Evolutionary conservation across 53 echinoderm and acorn worm genomes (phyloP), one percentile per base, ranked within the genome.

Genomic region (Apostichopus leukothele): DNA sequence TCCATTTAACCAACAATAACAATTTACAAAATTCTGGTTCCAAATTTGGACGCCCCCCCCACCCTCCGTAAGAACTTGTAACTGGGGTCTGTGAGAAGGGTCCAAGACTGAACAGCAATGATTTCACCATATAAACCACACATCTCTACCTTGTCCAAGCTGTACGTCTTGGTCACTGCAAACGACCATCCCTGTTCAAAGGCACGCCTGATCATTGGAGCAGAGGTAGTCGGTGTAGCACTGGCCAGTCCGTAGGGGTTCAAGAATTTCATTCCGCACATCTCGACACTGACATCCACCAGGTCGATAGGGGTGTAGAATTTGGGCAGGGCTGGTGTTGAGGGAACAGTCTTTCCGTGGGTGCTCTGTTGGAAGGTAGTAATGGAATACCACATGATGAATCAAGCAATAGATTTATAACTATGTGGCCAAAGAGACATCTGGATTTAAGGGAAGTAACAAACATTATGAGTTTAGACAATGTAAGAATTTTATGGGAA

Each of bases 181-280:
- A 96, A 99, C 0, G 94, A 94, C 99, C 99, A 99, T 4, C 99
- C 99, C 61, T 91, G 91, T 59, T 96, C 76, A 75, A 99, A 99
- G 68, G 93, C 96, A 51, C 96, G 90, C 71, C 99, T 90, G 75
- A 99, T 96, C 99, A 99, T 99, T 12, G 99, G 89, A 5, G 94
- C 94, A 6, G 99, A 92, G 51, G 99, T 99, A 61, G 99, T 96
- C 55, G 99, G 96, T 5, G 99, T 94, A 79, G 99, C 99, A 63
- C 99, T 99, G 77, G 99, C 99, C 83, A 99, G 83, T 20, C 99
- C 99, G 73, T 93, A 96, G 60, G 99, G 99, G 76, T 99, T 99
- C 63, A 90, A 83, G 73, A 99, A 99, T 60, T 92, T 94, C 39
- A 96, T 88, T 5, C 99, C 99, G 53, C 94, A 94, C 27, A 99